These are phyloP conservation scores for Reticulitermes lucifugus DNA, from an alignment of 2,888 invertebrate genomes.

Conservation along the genomic window DNA sequence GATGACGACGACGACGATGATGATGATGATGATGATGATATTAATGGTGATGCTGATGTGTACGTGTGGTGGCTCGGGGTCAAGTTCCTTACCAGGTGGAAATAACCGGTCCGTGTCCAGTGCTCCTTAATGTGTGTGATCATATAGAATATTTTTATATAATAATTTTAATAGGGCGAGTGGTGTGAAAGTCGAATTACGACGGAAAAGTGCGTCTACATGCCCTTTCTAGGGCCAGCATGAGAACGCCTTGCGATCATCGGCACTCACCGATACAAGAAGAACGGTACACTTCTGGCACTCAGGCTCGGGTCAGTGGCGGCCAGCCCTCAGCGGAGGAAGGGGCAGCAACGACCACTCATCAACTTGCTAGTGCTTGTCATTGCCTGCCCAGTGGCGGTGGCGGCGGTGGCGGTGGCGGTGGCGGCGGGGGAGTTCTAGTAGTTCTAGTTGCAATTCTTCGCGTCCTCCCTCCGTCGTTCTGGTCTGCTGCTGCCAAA, in stretches of 20 bases:
- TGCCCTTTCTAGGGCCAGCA: slow-evolving; percentile 50
- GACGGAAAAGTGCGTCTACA: slow-evolving; percentile 30
- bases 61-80: background rate
- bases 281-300: slow-evolving; percentile 70
- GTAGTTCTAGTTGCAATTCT: slow-evolving; percentile 1
- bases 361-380: background rate
- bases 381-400: slow-evolving; percentile 2
- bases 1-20: slow-evolving; percentile 42
- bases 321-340: slow-evolving; percentile 31
- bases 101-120: background rate
- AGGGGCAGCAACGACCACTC: slow-evolving; percentile 10
- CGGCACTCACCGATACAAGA: slow-evolving; percentile 61
- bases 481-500: background rate
- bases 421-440: slow-evolving; percentile 22
- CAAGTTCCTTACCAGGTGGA: slow-evolving; percentile 24
- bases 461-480: background rate
- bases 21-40: slow-evolving; percentile 34
- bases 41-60: slow-evolving; percentile 10
- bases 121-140: slow-evolving; percentile 25
- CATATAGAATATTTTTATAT: slow-evolving; percentile 37
- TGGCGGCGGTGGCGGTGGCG: slow-evolving; percentile 31
- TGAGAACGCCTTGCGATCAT: slow-evolving; percentile 57
- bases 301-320: background rate
- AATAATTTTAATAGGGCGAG: background rate
- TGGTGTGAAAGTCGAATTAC: slow-evolving; percentile 18